Base-by-base conservation (phyloP, 2,888 invertebrate species). In the Epsilonema sp. region DNA sequence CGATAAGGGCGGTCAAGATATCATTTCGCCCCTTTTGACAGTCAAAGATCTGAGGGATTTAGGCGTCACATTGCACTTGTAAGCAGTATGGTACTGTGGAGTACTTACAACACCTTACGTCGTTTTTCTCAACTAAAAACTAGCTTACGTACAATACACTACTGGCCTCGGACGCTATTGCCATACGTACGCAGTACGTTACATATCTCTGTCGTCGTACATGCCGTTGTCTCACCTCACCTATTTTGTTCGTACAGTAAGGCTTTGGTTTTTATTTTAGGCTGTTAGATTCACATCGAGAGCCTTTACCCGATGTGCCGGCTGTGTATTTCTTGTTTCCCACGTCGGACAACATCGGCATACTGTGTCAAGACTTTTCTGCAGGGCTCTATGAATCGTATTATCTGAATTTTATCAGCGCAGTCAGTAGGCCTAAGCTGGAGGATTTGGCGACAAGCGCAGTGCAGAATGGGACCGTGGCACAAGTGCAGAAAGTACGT, bases 321-420 rank as follows among this genome's bases (percentile, higher is more conserved):
- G 92, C 90, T 1, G 80, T 99, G 37, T 99, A 99, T 67, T 94
- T 99, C 68, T 89, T 94, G 67, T 76, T 83, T 54, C 92, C 97
- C 2, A 81, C 82, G 13, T 86, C 90, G 62, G 92, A 94, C 65
- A 99, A 97, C 69, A 74, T 99, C 38, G 82, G 81, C 42, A 75
- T 90, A 54, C 89, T 97, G 53, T 80, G 82, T 26, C 58, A 69
- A 58, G 74, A 75, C 58, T 62, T 74, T 50, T 60, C 67, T 48
- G 82, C 79, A 67, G 81, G 82, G 36, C 70, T 85, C 16, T 97
- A 99, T 65, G 94, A 94, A 61, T 75, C 80, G 45, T 97, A 89
- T 66, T 89, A 89, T 66, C 72, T 97, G 41, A 99, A 99, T 70
- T 92, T 92, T 62, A 84, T 94, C 59, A 70, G 87, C 0, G 38